Conservation (phyloP, 2,888 invertebrate species). For the Drosophila conformis region DNA sequence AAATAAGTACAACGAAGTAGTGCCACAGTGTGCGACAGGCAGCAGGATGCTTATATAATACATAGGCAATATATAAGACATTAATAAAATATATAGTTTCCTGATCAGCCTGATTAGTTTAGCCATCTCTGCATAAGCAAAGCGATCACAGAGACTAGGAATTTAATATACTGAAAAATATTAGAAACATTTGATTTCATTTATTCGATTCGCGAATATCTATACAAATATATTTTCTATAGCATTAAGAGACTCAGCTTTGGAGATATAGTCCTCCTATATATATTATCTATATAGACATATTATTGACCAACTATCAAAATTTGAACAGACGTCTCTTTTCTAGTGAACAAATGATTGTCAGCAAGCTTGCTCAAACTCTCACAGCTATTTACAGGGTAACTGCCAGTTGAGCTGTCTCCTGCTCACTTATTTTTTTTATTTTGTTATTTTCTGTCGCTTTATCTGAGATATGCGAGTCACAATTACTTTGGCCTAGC, state of each 20-base stretch:
- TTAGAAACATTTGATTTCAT: neutral
- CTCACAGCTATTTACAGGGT: neutral
- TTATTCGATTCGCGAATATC: neutral
- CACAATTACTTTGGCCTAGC: constrained; percentile 72
- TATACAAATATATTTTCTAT: neutral
- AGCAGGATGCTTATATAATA: neutral
- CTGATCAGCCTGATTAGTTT: neutral
- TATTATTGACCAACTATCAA: neutral
- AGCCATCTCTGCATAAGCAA: neutral
- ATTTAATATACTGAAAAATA: neutral
- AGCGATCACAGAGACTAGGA: neutral
- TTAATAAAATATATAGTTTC: neutral
- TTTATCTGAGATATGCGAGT: constrained; percentile 41
- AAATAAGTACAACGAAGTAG: neutral
- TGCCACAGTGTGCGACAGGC: neutral
- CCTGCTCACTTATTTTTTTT: neutral
- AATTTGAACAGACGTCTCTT: too few species aligned
- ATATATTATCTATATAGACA: neutral
- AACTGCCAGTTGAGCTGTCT: neutral
- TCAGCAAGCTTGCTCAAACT: neutral
- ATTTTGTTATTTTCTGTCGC: constrained; percentile 13
- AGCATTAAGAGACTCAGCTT: too few species aligned
- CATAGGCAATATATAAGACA: too few species aligned
- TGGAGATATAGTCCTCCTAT: neutral
- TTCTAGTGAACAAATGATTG: neutral